Percentiles rank a stretch among this genome's conserved stretches.
Conservation (phyloP, 2,797 vertebrate genomes). For the Channa striata region DNA sequence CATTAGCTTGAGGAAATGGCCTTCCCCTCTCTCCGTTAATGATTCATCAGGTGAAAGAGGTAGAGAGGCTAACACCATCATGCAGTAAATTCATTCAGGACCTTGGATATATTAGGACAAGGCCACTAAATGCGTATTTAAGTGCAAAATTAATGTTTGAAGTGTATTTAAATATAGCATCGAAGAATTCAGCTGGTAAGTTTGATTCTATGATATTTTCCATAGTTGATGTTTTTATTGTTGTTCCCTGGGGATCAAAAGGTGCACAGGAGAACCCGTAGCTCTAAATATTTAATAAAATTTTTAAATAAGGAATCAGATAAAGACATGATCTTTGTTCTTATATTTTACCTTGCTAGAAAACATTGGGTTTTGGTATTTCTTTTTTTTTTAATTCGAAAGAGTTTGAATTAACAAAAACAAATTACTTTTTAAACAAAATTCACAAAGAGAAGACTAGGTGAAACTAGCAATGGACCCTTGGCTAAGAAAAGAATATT, state of each 20-base stretch:
- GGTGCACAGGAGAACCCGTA: not conserved
- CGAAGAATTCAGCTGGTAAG: constrained; percentile 56
- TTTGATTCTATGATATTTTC: constrained; percentile 21
- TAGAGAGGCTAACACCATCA: constrained; percentile 48
- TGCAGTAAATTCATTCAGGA: constrained; percentile 70
- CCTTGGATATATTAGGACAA: constrained; percentile 63
- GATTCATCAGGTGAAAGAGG: constrained; percentile 75
- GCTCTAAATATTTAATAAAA: not conserved
- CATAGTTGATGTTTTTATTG: not conserved
- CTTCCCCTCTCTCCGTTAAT: constrained; percentile 82
- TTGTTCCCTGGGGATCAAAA: constrained; percentile 15
- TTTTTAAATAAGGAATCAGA: not conserved
- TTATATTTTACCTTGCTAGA: not conserved
- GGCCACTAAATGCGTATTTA: constrained; percentile 21
- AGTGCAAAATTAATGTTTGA: not conserved
- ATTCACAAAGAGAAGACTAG: not conserved
- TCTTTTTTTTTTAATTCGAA: not conserved
- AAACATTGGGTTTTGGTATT: not conserved
- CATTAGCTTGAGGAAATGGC: constrained; percentile 82
- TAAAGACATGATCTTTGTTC: not conserved
- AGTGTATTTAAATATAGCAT: constrained; percentile 1
- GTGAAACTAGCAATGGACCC: not conserved
- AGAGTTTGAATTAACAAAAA: not conserved
- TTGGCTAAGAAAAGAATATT: not conserved
- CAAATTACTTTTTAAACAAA: not conserved